Evolutionary conservation across 1,140 invertebrate species (phyloP).

Genomic region (Brachionus angularis): DNA sequence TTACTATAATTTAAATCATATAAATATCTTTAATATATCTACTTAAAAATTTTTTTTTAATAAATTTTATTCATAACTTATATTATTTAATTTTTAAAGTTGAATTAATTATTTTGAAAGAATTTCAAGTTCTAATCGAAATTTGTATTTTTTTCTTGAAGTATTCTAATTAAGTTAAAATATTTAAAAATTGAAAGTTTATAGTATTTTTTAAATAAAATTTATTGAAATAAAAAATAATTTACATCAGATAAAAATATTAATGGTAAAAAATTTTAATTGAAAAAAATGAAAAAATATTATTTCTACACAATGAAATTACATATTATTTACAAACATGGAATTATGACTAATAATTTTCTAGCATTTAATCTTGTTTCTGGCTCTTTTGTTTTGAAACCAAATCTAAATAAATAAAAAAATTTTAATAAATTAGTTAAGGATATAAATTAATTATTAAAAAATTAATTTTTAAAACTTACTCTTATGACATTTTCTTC

Average conservation of each 20-base stretch:
- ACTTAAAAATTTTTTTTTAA: too few species aligned
- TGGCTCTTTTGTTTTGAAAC: slow-evolving; percentile 43
- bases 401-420: slow-evolving; percentile 26
- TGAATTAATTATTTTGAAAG: not conserved
- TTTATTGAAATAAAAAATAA: not conserved
- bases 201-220: too few species aligned
- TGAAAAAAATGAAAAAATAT: slow-evolving; percentile 20
- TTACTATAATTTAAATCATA: too few species aligned
- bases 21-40: too few species aligned
- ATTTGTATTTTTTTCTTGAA: too few species aligned
- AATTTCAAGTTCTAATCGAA: too few species aligned
- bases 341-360: too few species aligned
- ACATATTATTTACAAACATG: too few species aligned
- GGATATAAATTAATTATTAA: not conserved
- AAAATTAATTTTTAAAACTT: not conserved
- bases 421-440: not conserved
- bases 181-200: too few species aligned
- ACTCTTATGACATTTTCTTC: slow-evolving; percentile 41
- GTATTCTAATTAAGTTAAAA: too few species aligned
- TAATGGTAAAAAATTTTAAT: not conserved
- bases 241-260: not conserved
- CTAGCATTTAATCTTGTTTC: slow-evolving; percentile 13
- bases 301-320: not conserved
- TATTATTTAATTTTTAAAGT: not conserved
- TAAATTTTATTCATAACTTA: not conserved